phyloP scores from a whole-genome alignment of 2,888 invertebrate genomes.

The Leptinotarsa juncta region DNA sequence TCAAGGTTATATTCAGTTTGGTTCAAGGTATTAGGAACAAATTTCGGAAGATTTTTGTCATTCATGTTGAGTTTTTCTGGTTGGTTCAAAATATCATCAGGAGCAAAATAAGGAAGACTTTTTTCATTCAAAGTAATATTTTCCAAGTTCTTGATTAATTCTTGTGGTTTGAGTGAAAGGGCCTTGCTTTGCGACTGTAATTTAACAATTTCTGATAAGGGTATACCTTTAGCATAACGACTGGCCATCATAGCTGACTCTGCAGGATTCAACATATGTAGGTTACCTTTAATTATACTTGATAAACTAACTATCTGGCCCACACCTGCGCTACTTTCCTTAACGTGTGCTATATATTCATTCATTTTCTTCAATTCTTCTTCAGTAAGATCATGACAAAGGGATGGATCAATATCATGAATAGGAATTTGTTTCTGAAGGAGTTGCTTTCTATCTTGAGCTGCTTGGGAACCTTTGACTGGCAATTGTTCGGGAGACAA shows the following conservation, averaged over 20 bases:
- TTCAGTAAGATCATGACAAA: conserved; percentile 70
- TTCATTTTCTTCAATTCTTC: conserved; percentile 63
- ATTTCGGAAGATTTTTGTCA: conserved; percentile 35
- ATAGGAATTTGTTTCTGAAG: conserved; percentile 87
- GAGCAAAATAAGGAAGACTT: conserved; percentile 29
- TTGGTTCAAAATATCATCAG: conserved; percentile 26
- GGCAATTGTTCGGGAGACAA: conserved; percentile 81
- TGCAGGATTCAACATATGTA: conserved; percentile 44
- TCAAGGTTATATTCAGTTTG: conserved; percentile 27
- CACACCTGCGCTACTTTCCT: conserved; percentile 62
- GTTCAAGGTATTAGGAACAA: conserved; percentile 29
- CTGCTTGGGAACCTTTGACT: conserved; percentile 84
- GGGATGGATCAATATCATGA: conserved; percentile 80
- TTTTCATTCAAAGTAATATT: conserved; percentile 36
- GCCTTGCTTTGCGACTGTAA: conserved; percentile 51
- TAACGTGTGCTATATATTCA: conserved; percentile 64
- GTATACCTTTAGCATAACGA: conserved; percentile 54
- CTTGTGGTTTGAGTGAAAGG: conserved; percentile 21
- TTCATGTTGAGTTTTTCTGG: conserved; percentile 23
- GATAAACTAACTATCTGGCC: conserved; percentile 59
- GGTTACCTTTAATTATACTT: conserved; percentile 50
- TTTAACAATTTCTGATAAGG: conserved; percentile 57
- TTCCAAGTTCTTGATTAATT: conserved; percentile 34
- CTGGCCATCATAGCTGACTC: conserved; percentile 55
- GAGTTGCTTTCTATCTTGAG: conserved; percentile 81